Evolutionary conservation across 2,113 vertebrate genomes (phyloP).

Genomic region (Eolophus roseicapilla): DNA sequence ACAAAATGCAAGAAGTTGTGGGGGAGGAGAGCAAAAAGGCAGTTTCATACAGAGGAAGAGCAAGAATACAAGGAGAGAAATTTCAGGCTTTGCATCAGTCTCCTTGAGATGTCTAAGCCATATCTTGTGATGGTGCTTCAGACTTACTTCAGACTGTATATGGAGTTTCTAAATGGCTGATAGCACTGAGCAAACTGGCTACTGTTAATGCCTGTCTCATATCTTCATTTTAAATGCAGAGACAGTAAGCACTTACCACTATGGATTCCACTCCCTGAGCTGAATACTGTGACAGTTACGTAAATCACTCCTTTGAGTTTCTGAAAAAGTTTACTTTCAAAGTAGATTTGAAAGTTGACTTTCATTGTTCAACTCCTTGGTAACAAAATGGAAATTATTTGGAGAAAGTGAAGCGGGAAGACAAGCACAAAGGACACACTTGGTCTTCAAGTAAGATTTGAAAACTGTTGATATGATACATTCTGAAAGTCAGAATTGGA

Average conservation of each 20-base stretch:
- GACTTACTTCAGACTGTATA: not conserved
- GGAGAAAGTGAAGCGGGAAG: not conserved
- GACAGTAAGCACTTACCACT: not conserved
- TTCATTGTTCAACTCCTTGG: not conserved
- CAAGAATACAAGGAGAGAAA: not conserved
- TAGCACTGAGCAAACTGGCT: not conserved
- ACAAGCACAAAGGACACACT: not conserved
- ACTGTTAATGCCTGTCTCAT: not conserved
- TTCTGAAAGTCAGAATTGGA: not conserved
- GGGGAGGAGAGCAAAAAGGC: not conserved
- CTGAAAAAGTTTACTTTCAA: not conserved
- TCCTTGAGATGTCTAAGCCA: not conserved
- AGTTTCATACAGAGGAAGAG: not conserved
- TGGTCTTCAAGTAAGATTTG: not conserved
- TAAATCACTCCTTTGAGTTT: not conserved
- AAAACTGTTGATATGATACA: not conserved
- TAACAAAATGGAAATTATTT: not conserved
- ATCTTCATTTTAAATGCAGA: not conserved
- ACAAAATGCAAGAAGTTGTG: constrained; percentile 6
- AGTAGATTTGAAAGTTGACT: not conserved
- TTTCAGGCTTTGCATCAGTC: not conserved
- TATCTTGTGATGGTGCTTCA: not conserved
- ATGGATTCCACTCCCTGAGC: not conserved
- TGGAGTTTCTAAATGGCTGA: not conserved
- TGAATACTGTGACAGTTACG: not conserved